Evolutionary conservation across 2,888 invertebrate species (phyloP), one percentile per base, ranked within the genome.

Genomic region (Neuroscelio doddi): DNA sequence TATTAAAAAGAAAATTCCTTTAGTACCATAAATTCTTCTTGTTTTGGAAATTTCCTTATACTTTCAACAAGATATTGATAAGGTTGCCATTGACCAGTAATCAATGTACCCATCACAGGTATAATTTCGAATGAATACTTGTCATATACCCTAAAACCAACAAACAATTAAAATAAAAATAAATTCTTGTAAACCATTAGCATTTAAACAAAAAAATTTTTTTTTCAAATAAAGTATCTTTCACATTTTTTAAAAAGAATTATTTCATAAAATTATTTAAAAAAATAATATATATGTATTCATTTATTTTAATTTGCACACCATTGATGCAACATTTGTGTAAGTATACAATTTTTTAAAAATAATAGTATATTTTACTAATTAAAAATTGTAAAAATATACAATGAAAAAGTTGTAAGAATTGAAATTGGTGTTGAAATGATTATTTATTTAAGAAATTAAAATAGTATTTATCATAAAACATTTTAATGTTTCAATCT

Each of bases 21-120:
- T 27, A 21, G 70, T 72, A 83, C 84, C 68, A 81, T 80, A 39
- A 84, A 83, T 12, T 81, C 76, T 50, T 84, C 94, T 89, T 98
- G 98, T 74, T 92, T 90, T 0, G 99, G 99, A 86, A 99, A 99
- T 83, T 93, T 92, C 29, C 97, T 87, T 72, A 99, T 99, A 85
- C 98, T 98, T 86, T 99, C 98, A 0, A 99, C 97, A 34, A 99
- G 89, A 85, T 99, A 99, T 85, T 97, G 94, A 87, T 99, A 99
- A 0, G 98, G 92, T 64, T 94, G 90, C 95, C 96, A 98, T 86
- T 99, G 94, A 1, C 95, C 93, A 2, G 95, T 94, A 29, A 99
- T 87, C 32, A 99, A 86, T 82, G 97, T 94, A 0, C 99, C 99
- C 89, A 99, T 88, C 1, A 95, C 95, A 4, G 98, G 99, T 78